phyloP scores from a whole-genome alignment of 1,140 invertebrate genomes.

The Drosophila aff. region DNA sequence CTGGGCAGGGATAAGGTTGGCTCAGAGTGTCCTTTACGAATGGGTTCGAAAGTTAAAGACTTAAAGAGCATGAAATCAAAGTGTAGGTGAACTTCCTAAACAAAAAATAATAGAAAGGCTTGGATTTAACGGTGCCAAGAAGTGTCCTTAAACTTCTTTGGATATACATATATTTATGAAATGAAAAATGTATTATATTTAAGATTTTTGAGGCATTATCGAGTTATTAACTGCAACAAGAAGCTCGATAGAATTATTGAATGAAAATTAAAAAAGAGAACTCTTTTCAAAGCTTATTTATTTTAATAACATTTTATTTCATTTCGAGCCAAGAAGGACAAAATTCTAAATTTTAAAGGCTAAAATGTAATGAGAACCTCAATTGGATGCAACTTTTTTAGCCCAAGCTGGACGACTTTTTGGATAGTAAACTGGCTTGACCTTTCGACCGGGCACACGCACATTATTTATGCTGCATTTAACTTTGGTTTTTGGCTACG shows the following conservation, averaged over 20 bases:
- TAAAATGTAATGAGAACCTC: not conserved
- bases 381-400: not conserved
- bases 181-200: not conserved
- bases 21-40: not conserved
- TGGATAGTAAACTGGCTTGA: slow-evolving; percentile 10
- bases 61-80: not conserved
- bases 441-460: slow-evolving; percentile 48
- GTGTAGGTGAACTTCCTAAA: too few species aligned
- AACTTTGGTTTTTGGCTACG: slow-evolving; percentile 70
- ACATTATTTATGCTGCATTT: slow-evolving; percentile 83
- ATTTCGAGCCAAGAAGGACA: not conserved
- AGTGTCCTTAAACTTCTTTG: not conserved
- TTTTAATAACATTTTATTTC: not conserved
- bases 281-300: not conserved
- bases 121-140: not conserved
- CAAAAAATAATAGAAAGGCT: not conserved
- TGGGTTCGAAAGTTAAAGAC: not conserved
- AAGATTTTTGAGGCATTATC: not conserved
- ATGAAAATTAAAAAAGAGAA: not conserved
- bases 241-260: not conserved
- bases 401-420: slow-evolving; percentile 1
- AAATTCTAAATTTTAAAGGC: not conserved
- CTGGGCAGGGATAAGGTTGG: not conserved
- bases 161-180: not conserved
- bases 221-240: too few species aligned